Conservation (phyloP, 2,113 vertebrate species). For the Anhinga anhinga region DNA sequence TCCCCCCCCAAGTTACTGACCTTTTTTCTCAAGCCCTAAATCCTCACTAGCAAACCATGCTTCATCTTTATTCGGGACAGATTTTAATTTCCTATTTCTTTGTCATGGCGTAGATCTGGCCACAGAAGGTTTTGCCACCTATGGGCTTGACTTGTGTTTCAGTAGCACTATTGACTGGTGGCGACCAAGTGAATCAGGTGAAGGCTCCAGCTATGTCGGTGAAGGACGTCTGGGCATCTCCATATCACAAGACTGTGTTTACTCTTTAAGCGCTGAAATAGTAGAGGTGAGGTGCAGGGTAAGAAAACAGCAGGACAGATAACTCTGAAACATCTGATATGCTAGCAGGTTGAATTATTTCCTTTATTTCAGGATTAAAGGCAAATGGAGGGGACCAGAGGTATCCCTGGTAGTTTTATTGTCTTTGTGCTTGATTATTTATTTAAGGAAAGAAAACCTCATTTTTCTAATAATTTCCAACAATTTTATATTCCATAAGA, state of each 20-base stretch:
- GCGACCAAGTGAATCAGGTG: background rate
- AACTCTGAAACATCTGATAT: background rate
- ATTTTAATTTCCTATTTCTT: background rate
- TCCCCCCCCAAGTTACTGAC: too few relatives aligned
- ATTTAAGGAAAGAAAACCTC: background rate
- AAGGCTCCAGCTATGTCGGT: background rate
- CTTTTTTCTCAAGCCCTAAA: background rate
- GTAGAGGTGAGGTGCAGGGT: background rate
- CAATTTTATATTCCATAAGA: background rate
- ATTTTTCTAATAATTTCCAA: background rate
- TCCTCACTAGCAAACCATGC: background rate
- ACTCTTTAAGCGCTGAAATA: background rate
- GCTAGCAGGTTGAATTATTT: background rate
- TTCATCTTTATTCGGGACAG: background rate
- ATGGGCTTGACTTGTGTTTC: background rate
- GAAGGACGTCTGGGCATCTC: background rate
- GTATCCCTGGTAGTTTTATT: background rate
- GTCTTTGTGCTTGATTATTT: background rate
- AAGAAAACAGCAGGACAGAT: background rate
- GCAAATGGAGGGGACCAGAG: background rate
- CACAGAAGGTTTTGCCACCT: background rate
- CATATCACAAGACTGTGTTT: background rate
- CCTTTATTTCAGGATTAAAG: background rate
- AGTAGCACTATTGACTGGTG: accelerated
- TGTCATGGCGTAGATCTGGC: background rate